phyloP scores from a whole-genome alignment of 2,888 invertebrate species.

The Mesorhabditis belari region DNA sequence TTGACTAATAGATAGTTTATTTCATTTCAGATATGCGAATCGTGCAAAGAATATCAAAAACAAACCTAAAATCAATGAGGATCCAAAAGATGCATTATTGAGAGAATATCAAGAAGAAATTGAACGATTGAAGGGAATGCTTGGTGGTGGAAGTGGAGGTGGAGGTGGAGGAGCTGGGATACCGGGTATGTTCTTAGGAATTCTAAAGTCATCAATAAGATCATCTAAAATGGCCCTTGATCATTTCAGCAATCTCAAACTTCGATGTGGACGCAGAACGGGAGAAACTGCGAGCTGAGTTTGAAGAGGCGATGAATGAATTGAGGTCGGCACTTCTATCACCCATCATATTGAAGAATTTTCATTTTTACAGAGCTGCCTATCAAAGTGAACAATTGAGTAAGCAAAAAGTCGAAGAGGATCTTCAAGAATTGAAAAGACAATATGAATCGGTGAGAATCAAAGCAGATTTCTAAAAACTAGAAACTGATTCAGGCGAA shows the following conservation, averaged over 20 bases:
- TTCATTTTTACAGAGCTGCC: constrained; percentile 48
- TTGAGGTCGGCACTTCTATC: constrained; percentile 49
- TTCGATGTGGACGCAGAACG: constrained; percentile 53
- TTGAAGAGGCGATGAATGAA: constrained; percentile 61
- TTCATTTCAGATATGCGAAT: constrained; percentile 68
- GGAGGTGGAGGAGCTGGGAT: neutral
- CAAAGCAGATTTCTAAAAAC: neutral
- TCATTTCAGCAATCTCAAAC: neutral
- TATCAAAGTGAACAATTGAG: constrained; percentile 57
- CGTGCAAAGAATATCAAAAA: constrained; percentile 97
- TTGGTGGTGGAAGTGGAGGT: constrained; percentile 43
- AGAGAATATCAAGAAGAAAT: constrained; percentile 80
- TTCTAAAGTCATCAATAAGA: neutral
- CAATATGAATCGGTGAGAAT: constrained; percentile 60
- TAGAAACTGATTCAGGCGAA: constrained; percentile 10
- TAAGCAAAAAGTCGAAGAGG: constrained; percentile 61
- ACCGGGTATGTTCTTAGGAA: neutral
- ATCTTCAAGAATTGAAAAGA: constrained; percentile 61
- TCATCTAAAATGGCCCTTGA: neutral
- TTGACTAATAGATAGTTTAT: constrained; percentile 67
- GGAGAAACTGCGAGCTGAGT: constrained; percentile 60
- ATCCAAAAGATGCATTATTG: constrained; percentile 80
- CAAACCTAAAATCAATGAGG: constrained; percentile 95
- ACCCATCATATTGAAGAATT: neutral
- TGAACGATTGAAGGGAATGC: constrained; percentile 63